phyloP scores from a whole-genome alignment of 2,888 invertebrate genomes.

The Lasiommata megera region DNA sequence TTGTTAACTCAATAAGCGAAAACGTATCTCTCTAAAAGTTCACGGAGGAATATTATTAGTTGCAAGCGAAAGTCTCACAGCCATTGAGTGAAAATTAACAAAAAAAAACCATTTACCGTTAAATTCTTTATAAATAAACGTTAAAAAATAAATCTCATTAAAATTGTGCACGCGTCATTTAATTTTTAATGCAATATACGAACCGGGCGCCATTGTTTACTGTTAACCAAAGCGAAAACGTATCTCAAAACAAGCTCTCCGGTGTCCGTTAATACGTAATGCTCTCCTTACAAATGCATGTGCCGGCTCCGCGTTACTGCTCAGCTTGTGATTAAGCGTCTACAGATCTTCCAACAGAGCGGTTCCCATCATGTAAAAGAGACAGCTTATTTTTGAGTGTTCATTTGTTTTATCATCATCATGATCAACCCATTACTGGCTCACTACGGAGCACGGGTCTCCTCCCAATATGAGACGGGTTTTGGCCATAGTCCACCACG shows the following conservation, averaged over 20 bases:
- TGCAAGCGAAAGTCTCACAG: no score
- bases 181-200: conserved; percentile 1
- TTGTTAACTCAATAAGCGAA: no score
- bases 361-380: background rate
- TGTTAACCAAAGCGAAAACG: conserved; percentile 2
- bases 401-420: no score
- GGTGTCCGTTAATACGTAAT: conserved; percentile 27
- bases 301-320: conserved; percentile 13
- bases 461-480: no score
- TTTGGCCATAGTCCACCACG: no score
- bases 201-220: conserved; percentile 4
- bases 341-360: background rate
- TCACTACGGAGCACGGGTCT: no score
- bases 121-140: background rate
- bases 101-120: no score
- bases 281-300: conserved; percentile 26
- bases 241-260: conserved; percentile 10
- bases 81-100: no score
- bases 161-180: background rate
- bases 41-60: no score
- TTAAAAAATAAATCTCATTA: background rate
- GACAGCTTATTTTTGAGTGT: no score
- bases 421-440: no score
- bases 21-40: no score
- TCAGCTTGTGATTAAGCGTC: background rate